Conservation (phyloP, 2,888 invertebrate genomes). For the Ypsolopha sequella region DNA sequence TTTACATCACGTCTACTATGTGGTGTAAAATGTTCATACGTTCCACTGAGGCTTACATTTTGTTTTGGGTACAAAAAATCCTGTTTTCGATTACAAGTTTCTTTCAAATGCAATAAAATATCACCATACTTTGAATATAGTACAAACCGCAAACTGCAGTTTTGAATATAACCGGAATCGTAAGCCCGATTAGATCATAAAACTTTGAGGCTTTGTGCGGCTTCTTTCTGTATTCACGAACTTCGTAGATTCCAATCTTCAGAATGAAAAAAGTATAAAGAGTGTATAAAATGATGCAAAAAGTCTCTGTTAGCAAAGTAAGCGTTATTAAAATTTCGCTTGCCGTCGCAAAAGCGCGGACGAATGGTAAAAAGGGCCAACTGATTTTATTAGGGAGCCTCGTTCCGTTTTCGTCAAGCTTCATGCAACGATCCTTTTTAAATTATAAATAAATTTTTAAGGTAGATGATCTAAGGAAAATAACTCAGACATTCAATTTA, state of each 20-base stretch:
- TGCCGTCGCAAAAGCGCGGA: constrained; percentile 38
- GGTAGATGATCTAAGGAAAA: neutral
- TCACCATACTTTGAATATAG: neutral
- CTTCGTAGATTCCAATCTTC: constrained; percentile 11
- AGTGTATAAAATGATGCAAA: constrained; percentile 42
- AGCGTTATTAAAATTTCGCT: constrained; percentile 58
- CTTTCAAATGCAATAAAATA: no score
- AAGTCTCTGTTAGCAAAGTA: constrained; percentile 38
- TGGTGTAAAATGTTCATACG: no score
- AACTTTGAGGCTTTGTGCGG: neutral
- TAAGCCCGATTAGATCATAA: neutral
- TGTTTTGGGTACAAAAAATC: no score
- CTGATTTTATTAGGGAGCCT: constrained; percentile 44
- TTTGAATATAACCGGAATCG: neutral
- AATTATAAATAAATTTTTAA: neutral
- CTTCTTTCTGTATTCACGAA: neutral
- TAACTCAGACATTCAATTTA: constrained; percentile 1
- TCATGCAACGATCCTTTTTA: neutral
- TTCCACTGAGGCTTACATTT: no score
- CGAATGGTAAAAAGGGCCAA: constrained; percentile 43
- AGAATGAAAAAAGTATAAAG: constrained; percentile 7
- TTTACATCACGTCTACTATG: no score
- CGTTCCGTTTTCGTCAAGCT: constrained; percentile 26
- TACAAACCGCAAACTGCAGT: neutral
- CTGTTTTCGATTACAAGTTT: no score